Evolutionary conservation across 2,113 vertebrate species (phyloP), one percentile per base, ranked within the genome.

Genomic region (Saguinus midas): DNA sequence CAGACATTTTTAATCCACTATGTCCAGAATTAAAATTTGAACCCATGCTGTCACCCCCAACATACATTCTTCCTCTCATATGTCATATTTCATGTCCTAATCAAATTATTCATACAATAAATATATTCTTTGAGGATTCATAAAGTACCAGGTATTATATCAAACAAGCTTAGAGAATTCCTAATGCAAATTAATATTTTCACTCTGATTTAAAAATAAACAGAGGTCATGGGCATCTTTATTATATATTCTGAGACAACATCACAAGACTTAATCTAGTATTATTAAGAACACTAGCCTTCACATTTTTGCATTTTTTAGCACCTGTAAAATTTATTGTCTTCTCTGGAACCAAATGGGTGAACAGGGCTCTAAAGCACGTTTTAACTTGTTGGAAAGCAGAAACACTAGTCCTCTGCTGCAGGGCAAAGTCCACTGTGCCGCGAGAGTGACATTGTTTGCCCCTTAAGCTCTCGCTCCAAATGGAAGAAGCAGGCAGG

Each of bases 161-260:
- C 21, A 58, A 37, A 43, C 50, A 85, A 35, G 8, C 37, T 66
- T 45, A 79, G 37, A 61, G 55, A 50, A 40, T 80, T 95, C 11
- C 17, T 72, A 50, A 83, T 75, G n/a, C 16, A 80, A 96, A 11
- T 70, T 83, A 85, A 68, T 37, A 61, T 78, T 83, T 84, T 85
- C 35, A 94, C 23, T 81, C 81, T 45, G 11, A 52, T 84, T 95
- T 95, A 25, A 61, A 83, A 94, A 73, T 68, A 92, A 70, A 88
- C 27, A 64, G n/a, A 85, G n/a, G 16, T 11, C 72, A 23, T 2
- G 4, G 20, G 6, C 68, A 84, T 91, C 25, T 86, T n/a, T 88
- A 87, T 84, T 57, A 85, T 4, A 12, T 14, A 48, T 85, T 95
- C 64, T 72, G 64, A 83, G n/a, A 70, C 10, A 29, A n/a, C 3